These are phyloP conservation scores for Aphelocoma californica DNA, from an alignment of 2,797 vertebrate genomes.

Conservation along the genomic window DNA sequence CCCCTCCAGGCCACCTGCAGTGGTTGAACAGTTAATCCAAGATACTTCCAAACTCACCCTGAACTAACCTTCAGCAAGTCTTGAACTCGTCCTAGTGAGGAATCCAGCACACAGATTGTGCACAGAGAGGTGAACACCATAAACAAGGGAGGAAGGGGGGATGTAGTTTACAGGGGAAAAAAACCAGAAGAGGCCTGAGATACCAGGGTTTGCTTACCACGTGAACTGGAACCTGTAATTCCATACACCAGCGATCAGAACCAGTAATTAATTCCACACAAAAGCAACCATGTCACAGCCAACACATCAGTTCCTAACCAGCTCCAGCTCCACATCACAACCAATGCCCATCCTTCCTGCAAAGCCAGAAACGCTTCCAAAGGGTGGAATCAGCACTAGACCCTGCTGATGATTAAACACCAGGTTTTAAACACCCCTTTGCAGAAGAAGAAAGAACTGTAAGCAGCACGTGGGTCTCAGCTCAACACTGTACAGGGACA, in stretches of 20 bases:
- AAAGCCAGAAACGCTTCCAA: not conserved
- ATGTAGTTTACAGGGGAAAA: not conserved
- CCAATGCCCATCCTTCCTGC: not conserved
- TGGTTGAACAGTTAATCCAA: not conserved
- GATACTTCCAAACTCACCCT: not conserved
- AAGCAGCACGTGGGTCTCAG: fast-evolving
- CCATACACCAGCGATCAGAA: not conserved
- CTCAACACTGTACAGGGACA: not conserved
- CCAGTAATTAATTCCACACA: not conserved
- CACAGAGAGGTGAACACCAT: fast-evolving
- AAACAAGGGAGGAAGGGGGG: not conserved
- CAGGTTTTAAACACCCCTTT: not conserved
- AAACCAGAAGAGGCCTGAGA: not conserved
- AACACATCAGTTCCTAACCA: not conserved
- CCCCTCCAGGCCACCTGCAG: not conserved
- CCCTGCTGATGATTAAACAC: not conserved
- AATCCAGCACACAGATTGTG: not conserved
- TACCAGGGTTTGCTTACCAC: not conserved
- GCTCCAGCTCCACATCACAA: not conserved
- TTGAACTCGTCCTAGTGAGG: not conserved
- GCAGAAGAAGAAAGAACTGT: not conserved
- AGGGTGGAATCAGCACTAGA: not conserved
- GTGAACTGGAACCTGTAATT: not conserved
- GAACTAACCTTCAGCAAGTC: not conserved
- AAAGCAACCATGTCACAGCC: not conserved